Percentiles rank a stretch among this genome's conserved stretches.
These are phyloP conservation scores for Tipula helvola DNA, from an alignment of 2,888 invertebrate species.

Conservation along the genomic window DNA sequence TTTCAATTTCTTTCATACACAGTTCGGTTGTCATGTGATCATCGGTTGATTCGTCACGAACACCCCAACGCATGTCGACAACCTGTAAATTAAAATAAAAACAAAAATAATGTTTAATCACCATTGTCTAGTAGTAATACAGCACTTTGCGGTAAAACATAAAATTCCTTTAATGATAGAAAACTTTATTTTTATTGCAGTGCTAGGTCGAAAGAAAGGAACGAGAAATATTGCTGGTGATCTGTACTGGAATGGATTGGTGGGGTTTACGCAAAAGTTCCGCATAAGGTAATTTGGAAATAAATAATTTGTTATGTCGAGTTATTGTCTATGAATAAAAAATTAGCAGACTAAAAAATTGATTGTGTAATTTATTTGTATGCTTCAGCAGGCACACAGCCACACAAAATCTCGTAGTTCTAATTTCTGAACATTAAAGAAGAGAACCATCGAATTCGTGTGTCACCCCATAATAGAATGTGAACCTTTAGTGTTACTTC, in stretches of 20 bases:
- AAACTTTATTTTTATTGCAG: background rate
- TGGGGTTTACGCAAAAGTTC: background rate
- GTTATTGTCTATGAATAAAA: background rate
- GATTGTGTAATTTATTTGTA: background rate
- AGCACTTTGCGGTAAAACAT: background rate
- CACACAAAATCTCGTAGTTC: too few relatives aligned
- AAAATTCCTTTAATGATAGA: background rate
- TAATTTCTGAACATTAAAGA: too few relatives aligned
- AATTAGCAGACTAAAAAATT: background rate
- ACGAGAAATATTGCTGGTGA: background rate
- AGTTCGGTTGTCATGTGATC: constrained; percentile 99
- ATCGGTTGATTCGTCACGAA: constrained; percentile 94
- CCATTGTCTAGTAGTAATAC: background rate
- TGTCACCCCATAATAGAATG: background rate
- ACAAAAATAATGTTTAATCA: too few relatives aligned
- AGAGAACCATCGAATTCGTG: too few relatives aligned
- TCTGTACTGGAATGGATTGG: background rate
- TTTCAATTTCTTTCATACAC: constrained; percentile 96
- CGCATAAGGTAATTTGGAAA: background rate
- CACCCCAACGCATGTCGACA: constrained; percentile 98
- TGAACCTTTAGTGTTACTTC: background rate
- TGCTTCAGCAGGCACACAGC: background rate
- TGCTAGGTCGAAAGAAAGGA: background rate
- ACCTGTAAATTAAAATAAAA: constrained; percentile 44
- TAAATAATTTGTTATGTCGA: background rate